These are phyloP conservation scores for Erpornis zantholeuca DNA, from an alignment of 2,113 vertebrate species.

Conservation along the genomic window DNA sequence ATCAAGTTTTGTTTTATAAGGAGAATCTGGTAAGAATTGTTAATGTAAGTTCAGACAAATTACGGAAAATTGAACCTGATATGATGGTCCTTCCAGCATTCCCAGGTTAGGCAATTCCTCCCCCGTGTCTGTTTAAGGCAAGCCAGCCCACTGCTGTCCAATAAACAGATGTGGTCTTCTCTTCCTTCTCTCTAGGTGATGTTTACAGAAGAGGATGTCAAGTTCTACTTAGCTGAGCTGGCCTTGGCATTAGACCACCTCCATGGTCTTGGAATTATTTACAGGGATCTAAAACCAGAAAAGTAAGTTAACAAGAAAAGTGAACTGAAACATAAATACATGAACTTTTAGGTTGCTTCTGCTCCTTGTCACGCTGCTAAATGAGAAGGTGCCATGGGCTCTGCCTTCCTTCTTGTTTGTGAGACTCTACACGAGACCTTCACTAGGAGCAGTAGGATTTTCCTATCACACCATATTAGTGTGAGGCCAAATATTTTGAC, in stretches of 20 bases:
- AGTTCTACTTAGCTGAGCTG: constrained; percentile 87
- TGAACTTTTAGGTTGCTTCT: neutral
- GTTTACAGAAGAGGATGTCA: constrained; percentile 90
- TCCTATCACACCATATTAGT: neutral
- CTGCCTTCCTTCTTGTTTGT: neutral
- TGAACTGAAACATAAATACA: neutral
- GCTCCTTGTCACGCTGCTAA: neutral
- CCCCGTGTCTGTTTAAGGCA: fast-evolving
- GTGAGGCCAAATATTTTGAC: neutral
- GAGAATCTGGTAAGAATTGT: neutral
- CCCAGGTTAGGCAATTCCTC: neutral
- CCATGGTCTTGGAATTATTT: constrained; percentile 86
- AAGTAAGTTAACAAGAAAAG: constrained; percentile 73
- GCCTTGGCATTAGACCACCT: constrained; percentile 86
- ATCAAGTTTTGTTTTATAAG: neutral
- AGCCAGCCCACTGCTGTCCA: neutral
- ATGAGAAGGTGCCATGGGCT: neutral
- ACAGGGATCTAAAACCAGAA: constrained; percentile 87
- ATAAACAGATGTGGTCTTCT: neutral
- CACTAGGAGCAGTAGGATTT: neutral
- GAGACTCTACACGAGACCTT: neutral
- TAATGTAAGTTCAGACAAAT: neutral
- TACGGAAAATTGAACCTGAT: neutral
- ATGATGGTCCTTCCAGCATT: neutral
- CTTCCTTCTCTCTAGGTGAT: constrained; percentile 76